Evolutionary conservation across 2,797 vertebrate species (phyloP).

Genomic region (Carduelis carduelis): DNA sequence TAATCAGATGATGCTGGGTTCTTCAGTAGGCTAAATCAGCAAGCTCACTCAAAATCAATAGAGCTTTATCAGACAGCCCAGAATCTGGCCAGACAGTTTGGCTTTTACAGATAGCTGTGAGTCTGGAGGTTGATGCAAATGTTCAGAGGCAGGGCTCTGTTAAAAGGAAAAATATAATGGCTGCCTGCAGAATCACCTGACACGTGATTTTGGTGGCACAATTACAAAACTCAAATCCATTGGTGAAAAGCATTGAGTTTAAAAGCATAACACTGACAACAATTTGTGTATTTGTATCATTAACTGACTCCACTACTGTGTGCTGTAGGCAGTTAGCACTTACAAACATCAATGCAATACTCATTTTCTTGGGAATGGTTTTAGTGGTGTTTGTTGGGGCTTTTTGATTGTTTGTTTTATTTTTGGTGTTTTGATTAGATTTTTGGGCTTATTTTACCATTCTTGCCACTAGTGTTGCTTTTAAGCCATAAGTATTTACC

Average conservation of each 20-base stretch:
- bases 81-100: background rate
- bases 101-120: background rate
- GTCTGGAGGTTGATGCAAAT: background rate
- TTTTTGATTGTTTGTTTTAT: background rate
- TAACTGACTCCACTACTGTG: background rate
- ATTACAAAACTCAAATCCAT: background rate
- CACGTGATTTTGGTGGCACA: accelerated
- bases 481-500: background rate
- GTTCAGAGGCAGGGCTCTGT: background rate
- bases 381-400: background rate
- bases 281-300: background rate
- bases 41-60: background rate
- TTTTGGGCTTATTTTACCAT: background rate
- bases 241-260: background rate
- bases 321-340: background rate
- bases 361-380: background rate
- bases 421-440: background rate
- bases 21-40: background rate
- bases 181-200: background rate
- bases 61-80: background rate
- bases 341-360: background rate
- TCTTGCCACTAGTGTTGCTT: background rate
- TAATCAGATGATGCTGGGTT: background rate
- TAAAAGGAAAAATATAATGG: background rate
- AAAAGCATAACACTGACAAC: background rate